Conservation (phyloP, 1,140 invertebrate genomes). For the Mactra quadrangularis region DNA sequence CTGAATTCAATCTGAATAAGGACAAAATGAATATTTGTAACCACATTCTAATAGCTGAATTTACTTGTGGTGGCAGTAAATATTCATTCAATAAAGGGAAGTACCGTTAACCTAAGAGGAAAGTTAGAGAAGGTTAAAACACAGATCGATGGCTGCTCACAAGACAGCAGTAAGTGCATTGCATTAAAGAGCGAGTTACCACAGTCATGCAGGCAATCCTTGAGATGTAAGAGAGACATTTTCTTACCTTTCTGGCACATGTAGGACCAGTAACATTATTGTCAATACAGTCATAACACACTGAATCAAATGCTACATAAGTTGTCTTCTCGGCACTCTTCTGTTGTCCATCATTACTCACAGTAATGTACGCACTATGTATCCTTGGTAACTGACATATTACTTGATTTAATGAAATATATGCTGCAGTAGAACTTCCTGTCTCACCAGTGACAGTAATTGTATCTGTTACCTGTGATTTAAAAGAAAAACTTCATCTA, state of each 20-base stretch:
- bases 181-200: too few relatives aligned
- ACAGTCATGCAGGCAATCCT: too few relatives aligned
- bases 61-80: too few relatives aligned
- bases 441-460: constrained; percentile 5
- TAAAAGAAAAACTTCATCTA: background rate
- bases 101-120: background rate
- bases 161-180: too few relatives aligned
- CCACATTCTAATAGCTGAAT: too few relatives aligned
- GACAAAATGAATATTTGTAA: too few relatives aligned
- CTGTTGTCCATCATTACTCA: constrained; percentile 44
- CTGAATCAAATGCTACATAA: constrained; percentile 31
- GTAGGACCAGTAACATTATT: background rate
- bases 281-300: constrained; percentile 41
- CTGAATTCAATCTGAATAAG: too few relatives aligned
- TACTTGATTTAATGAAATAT: constrained; percentile 35
- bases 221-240: too few relatives aligned
- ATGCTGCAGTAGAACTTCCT: constrained; percentile 8
- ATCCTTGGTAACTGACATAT: constrained; percentile 36
- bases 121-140: too few relatives aligned
- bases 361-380: constrained; percentile 34
- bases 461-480: constrained; percentile 18
- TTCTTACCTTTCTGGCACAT: constrained; percentile 44
- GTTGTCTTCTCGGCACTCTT: constrained; percentile 1
- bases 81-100: too few relatives aligned
- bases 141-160: too few relatives aligned